These are phyloP conservation scores for Drosophila setosimentum DNA, from an alignment of 2,888 invertebrate genomes.

Conservation along the genomic window DNA sequence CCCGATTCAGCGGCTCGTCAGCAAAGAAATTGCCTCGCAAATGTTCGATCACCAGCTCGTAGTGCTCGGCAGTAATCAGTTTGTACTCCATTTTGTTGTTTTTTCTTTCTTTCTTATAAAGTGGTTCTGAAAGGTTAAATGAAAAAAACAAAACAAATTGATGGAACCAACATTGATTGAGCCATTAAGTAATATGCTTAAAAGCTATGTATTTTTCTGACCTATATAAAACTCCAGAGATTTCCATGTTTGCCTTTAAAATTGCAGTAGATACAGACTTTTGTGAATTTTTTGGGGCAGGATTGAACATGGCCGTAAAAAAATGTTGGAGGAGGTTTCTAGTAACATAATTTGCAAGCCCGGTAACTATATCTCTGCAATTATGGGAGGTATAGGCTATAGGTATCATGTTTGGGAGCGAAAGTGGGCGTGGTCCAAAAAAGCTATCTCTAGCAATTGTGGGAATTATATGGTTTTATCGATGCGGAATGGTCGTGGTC, in stretches of 20 bases:
- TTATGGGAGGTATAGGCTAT: no score
- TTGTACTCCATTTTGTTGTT: constrained; percentile 81
- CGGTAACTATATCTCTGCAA: no score
- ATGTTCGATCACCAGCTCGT: constrained; percentile 89
- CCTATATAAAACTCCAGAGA: not conserved
- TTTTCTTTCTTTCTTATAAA: not conserved
- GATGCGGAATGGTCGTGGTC: not conserved
- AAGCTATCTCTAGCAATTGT: no score
- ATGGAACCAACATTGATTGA: not conserved
- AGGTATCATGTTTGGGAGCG: no score
- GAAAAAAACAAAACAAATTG: not conserved
- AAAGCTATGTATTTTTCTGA: not conserved
- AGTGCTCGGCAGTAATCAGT: constrained; percentile 78
- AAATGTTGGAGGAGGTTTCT: not conserved
- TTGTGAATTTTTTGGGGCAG: not conserved
- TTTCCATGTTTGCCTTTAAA: not conserved
- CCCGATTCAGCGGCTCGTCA: constrained; percentile 93
- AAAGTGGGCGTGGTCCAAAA: not conserved
- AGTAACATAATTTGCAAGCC: not conserved
- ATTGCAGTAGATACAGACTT: not conserved
- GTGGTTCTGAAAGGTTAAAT: not conserved
- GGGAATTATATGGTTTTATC: no score
- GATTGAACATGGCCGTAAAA: not conserved
- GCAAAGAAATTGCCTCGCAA: constrained; percentile 91
- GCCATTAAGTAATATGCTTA: not conserved